A percentile compares a stretch with the other conserved stretches of the same genome.
These are phyloP conservation scores for Melitaea cinxia DNA, from an alignment of 1,140 invertebrate genomes.

Conservation along the genomic window DNA sequence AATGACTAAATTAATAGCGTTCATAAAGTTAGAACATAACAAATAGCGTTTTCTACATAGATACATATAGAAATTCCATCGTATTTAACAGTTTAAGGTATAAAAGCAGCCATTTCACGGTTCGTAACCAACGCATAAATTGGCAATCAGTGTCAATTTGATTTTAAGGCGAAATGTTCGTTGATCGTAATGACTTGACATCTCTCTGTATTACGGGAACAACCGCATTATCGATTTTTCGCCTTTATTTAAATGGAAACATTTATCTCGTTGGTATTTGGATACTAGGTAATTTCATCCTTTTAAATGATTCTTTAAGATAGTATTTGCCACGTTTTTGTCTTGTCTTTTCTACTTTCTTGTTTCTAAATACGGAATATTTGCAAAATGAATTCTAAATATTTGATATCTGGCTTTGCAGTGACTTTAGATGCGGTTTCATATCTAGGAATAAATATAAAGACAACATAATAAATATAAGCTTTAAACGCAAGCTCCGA, in stretches of 20 bases:
- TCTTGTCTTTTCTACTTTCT: too few relatives aligned
- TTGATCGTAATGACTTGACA: conserved; percentile 5
- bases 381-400: too few relatives aligned
- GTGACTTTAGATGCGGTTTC: too few relatives aligned
- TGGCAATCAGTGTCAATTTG: conserved; percentile 15
- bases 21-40: neutral
- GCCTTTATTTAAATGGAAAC: neutral
- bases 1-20: too few relatives aligned
- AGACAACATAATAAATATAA: too few relatives aligned
- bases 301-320: too few relatives aligned
- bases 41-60: neutral
- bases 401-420: too few relatives aligned
- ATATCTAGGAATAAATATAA: too few relatives aligned
- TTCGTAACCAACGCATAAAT: conserved; percentile 17
- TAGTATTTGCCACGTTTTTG: too few relatives aligned
- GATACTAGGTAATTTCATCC: too few relatives aligned
- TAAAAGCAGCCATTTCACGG: neutral
- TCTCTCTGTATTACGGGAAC: neutral
- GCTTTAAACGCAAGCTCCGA: too few relatives aligned
- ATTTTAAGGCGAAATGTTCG: conserved; percentile 16
- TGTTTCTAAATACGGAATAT: too few relatives aligned
- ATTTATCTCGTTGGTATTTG: neutral
- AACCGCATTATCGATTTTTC: neutral
- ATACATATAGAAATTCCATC: neutral
- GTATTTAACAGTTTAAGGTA: conserved; percentile 6